These are phyloP conservation scores for Platichthys flesus DNA, from an alignment of 2,113 vertebrate genomes.

Conservation along the genomic window DNA sequence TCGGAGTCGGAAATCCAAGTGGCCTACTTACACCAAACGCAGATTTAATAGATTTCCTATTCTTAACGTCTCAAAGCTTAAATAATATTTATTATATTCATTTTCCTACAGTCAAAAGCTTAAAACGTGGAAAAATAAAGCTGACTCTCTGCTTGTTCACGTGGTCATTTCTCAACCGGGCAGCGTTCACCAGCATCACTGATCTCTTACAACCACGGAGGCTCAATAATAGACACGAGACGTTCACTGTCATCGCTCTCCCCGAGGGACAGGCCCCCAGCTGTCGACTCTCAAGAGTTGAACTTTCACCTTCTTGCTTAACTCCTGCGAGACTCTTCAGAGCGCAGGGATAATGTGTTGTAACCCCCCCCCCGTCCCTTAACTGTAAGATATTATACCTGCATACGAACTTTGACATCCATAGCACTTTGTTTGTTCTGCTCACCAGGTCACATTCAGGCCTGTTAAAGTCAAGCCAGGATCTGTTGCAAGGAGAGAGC, in stretches of 20 bases:
- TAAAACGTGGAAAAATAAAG: neutral
- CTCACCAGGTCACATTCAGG: neutral
- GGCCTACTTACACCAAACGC: neutral
- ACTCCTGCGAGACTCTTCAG: constrained; percentile 29
- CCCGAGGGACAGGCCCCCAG: constrained; percentile 15
- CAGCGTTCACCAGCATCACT: neutral
- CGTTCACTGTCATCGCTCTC: constrained; percentile 7
- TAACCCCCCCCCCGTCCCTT: constrained; percentile 16
- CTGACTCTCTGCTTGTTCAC: neutral
- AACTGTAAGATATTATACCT: constrained; percentile 13
- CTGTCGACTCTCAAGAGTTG: constrained; percentile 29
- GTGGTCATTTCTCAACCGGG: neutral
- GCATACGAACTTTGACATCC: constrained; percentile 46
- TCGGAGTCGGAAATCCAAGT: neutral
- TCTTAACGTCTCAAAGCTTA: neutral
- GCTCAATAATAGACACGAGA: neutral
- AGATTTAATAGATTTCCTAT: constrained; percentile 9
- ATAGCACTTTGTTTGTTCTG: constrained; percentile 4
- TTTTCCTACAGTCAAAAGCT: neutral
- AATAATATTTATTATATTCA: neutral
- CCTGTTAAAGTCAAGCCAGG: constrained; percentile 15
- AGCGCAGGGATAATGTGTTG: constrained; percentile 23
- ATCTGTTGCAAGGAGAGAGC: neutral
- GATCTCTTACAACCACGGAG: neutral
- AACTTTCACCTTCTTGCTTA: constrained; percentile 61